These are phyloP conservation scores for Electrophaes corylata DNA, from an alignment of 2,888 invertebrate genomes.

Conservation along the genomic window DNA sequence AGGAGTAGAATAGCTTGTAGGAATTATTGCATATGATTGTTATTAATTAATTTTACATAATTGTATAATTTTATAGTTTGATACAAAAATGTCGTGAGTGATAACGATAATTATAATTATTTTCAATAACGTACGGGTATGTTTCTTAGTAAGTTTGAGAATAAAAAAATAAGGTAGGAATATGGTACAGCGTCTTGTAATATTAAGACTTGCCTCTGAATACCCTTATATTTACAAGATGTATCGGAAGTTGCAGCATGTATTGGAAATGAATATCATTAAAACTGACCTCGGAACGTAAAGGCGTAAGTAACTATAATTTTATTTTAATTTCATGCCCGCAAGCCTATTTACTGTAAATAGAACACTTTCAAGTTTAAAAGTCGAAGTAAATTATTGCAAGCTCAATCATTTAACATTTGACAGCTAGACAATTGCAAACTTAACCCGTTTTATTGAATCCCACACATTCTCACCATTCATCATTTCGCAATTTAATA, in stretches of 20 bases:
- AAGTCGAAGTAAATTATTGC: slow-evolving; percentile 7
- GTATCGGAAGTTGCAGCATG: neutral
- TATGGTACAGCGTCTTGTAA: too few relatives aligned
- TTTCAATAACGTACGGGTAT: slow-evolving; percentile 31
- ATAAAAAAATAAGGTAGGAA: too few relatives aligned
- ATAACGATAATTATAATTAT: too few relatives aligned
- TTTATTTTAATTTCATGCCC: neutral
- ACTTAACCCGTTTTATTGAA: slow-evolving; percentile 24
- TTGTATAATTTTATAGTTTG: slow-evolving; percentile 61
- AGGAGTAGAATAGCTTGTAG: slow-evolving; percentile 20
- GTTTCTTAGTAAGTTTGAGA: slow-evolving; percentile 22
- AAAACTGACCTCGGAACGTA: neutral
- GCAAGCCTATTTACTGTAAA: neutral
- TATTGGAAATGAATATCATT: neutral
- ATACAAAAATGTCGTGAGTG: slow-evolving; percentile 64
- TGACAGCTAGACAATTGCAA: slow-evolving; percentile 32
- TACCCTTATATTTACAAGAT: neutral
- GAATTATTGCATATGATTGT: slow-evolving; percentile 11
- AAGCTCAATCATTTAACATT: slow-evolving; percentile 34
- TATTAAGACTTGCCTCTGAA: neutral
- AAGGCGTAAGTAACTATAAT: neutral
- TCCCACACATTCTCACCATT: slow-evolving; percentile 21
- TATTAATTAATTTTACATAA: slow-evolving; percentile 28
- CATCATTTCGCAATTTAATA: slow-evolving; percentile 20
- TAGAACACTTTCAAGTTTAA: neutral